These are phyloP conservation scores for Octodon degus DNA, from an alignment of 2,113 vertebrate species.

Conservation along the genomic window DNA sequence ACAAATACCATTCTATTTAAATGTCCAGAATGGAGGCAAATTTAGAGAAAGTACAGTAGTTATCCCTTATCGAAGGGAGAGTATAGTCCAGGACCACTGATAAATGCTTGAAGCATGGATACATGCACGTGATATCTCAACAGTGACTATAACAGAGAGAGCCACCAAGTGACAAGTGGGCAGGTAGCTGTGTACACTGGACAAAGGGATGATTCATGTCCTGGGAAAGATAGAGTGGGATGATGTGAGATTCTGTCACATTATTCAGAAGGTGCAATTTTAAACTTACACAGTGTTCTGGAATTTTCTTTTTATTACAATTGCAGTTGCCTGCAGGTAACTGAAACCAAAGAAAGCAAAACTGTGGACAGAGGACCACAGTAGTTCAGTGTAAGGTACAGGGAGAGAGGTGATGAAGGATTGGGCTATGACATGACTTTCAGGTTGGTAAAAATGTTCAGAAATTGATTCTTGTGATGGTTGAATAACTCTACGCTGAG, in stretches of 20 bases:
- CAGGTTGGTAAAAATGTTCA: not conserved
- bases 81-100: not conserved
- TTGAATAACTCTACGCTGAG: not conserved
- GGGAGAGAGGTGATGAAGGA: not conserved
- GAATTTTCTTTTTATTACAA: not conserved
- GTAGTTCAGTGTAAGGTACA: not conserved
- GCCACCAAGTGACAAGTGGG: not conserved
- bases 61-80: not conserved
- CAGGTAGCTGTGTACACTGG: not conserved
- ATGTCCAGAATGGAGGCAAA: not conserved
- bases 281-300: not conserved
- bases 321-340: not conserved
- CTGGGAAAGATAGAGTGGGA: not conserved
- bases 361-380: not conserved
- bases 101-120: not conserved
- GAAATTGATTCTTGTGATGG: not conserved
- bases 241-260: no score
- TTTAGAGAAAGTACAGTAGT: not conserved
- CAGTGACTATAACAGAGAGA: not conserved
- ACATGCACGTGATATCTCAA: not conserved
- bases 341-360: not conserved
- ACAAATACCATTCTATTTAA: not conserved
- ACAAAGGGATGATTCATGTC: not conserved
- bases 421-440: not conserved
- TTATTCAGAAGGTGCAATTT: not conserved